Evolutionary conservation across 2,113 vertebrate genomes (phyloP).

Genomic region (Cynopterus brachyotis): DNA sequence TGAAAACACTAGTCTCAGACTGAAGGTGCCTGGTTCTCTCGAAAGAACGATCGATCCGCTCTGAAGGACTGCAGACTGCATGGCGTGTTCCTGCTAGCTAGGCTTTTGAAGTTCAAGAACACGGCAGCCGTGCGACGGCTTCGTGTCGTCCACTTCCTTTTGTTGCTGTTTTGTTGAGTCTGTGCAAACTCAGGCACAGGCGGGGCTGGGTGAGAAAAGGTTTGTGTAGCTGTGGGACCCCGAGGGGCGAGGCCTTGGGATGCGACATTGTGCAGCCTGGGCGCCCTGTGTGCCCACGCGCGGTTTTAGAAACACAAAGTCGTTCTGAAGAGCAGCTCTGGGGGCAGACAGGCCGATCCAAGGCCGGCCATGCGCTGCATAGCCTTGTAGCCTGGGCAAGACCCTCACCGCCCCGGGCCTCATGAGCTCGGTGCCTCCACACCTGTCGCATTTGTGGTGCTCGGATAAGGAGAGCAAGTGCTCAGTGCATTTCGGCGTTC

Average conservation of each 20-base stretch:
- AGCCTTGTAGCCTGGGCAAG: too few relatives aligned
- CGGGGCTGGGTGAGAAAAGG: neutral
- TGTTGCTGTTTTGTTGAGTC: too few relatives aligned
- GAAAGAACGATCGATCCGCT: neutral
- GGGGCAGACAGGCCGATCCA: too few relatives aligned
- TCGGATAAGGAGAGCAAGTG: fast-evolving
- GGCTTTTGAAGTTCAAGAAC: neutral
- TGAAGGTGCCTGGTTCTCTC: neutral
- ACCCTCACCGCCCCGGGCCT: too few relatives aligned
- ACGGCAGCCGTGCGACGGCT: fast-evolving
- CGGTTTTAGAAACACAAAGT: neutral
- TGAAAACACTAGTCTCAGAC: neutral
- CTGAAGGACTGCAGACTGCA: neutral
- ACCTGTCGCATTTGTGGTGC: too few relatives aligned
- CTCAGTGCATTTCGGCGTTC: neutral
- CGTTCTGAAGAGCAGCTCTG: fast-evolving
- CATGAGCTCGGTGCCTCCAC: too few relatives aligned
- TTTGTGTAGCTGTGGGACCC: too few relatives aligned
- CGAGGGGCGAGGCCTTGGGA: neutral
- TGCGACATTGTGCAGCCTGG: too few relatives aligned
- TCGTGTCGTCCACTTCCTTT: fast-evolving
- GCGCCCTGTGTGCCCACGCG: too few relatives aligned
- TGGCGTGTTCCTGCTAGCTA: too few relatives aligned
- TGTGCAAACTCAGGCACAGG: neutral
- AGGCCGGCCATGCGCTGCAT: too few relatives aligned